These are phyloP conservation scores for Leptinotarsa undecemlineata DNA, from an alignment of 1,140 invertebrate species.

Conservation along the genomic window DNA sequence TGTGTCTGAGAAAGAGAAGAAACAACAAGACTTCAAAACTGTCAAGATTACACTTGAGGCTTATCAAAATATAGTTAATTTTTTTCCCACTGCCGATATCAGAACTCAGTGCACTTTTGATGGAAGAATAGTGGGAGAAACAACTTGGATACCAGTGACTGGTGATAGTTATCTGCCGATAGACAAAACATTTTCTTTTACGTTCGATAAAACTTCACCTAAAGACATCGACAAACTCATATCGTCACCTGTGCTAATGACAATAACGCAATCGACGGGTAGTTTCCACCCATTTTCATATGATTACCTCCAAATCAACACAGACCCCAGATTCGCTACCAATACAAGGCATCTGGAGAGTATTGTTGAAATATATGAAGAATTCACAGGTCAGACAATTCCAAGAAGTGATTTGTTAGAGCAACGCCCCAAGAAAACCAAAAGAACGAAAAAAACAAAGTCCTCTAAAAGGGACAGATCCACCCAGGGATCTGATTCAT, in stretches of 20 bases:
- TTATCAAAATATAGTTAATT: background rate
- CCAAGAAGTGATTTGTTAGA: background rate
- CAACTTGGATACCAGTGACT: background rate
- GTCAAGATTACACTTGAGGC: background rate
- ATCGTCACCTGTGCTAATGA: background rate
- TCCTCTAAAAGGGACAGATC: background rate
- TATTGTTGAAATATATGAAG: background rate
- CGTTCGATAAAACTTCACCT: background rate
- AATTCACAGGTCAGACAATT: background rate
- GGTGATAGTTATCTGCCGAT: background rate
- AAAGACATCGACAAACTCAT: background rate
- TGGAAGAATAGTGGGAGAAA: background rate
- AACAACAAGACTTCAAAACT: background rate
- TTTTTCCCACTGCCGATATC: background rate
- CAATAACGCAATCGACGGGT: background rate
- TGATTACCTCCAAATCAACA: background rate
- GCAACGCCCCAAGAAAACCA: background rate
- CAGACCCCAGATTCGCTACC: background rate
- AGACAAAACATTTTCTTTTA: background rate
- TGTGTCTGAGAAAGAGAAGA: background rate
- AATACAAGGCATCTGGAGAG: background rate
- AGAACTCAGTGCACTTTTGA: background rate
- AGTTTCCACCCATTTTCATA: background rate
- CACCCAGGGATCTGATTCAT: background rate
- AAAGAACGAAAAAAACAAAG: background rate